phyloP scores from a whole-genome alignment of 2,888 invertebrate genomes.

The Leptinotarsa haldemani region DNA sequence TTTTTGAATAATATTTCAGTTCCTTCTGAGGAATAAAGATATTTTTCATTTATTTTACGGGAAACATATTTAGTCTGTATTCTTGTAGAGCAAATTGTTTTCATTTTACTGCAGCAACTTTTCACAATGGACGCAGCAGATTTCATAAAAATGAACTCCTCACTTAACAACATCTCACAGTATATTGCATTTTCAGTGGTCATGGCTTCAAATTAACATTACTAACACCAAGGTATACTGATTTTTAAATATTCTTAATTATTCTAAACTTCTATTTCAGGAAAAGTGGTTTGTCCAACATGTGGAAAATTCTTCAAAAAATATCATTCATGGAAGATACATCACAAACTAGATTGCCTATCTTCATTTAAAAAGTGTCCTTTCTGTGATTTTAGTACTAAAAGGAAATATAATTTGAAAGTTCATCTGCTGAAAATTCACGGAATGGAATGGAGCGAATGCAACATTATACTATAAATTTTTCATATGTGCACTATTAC shows the following conservation, averaged over 20 bases:
- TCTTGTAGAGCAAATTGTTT: too few species aligned
- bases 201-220: background rate
- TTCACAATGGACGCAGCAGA: too few species aligned
- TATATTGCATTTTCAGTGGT: too few species aligned
- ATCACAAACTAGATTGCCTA: constrained; percentile 55
- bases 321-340: constrained; percentile 54
- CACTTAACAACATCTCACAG: too few species aligned
- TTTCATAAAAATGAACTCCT: too few species aligned
- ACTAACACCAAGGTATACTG: background rate
- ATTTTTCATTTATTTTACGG: too few species aligned
- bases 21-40: too few species aligned
- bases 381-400: constrained; percentile 51
- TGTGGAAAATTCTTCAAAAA: constrained; percentile 57
- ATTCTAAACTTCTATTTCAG: background rate
- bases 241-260: background rate
- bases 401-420: constrained; percentile 53
- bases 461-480: background rate
- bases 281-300: constrained; percentile 41
- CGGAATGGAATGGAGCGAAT: constrained; percentile 34
- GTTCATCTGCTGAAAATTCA: constrained; percentile 52
- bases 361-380: constrained; percentile 47
- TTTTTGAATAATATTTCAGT: too few species aligned
- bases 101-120: too few species aligned
- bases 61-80: too few species aligned
- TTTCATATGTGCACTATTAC: background rate